A percentile compares a stretch with the other conserved stretches of the same genome.
phyloP scores from a whole-genome alignment of 1,140 invertebrate species.

The Meloidogyne chitwoodi region DNA sequence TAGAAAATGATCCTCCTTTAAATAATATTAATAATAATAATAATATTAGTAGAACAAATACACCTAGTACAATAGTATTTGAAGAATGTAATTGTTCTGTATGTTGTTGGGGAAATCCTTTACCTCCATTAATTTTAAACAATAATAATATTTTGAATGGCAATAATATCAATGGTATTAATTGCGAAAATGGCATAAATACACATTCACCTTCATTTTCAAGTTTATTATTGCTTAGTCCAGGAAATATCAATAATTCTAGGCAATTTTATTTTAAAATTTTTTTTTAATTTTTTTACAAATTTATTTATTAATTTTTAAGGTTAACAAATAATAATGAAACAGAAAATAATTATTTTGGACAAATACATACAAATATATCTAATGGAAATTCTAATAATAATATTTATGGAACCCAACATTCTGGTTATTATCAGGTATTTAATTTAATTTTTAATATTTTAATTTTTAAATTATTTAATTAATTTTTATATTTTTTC shows the following conservation, averaged over 20 bases:
- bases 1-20: background rate
- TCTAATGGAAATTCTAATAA: background rate
- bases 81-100: background rate
- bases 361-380: background rate
- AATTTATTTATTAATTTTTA: background rate
- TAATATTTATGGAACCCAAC: background rate
- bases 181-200: background rate
- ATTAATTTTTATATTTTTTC: no score
- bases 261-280: background rate
- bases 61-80: background rate
- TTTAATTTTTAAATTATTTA: no score
- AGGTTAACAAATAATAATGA: background rate
- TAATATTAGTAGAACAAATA: background rate
- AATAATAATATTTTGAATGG: background rate
- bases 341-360: background rate
- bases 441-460: background rate
- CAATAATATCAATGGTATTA: background rate
- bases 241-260: background rate
- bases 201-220: background rate
- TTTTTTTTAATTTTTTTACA: background rate
- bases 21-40: background rate
- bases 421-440: background rate
- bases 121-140: background rate
- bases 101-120: background rate
- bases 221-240: background rate